A percentile compares a stretch with the other conserved stretches of the same genome.
Evolutionary conservation across 2,888 invertebrate species (phyloP).

Genomic region (Ypsolopha sequella): DNA sequence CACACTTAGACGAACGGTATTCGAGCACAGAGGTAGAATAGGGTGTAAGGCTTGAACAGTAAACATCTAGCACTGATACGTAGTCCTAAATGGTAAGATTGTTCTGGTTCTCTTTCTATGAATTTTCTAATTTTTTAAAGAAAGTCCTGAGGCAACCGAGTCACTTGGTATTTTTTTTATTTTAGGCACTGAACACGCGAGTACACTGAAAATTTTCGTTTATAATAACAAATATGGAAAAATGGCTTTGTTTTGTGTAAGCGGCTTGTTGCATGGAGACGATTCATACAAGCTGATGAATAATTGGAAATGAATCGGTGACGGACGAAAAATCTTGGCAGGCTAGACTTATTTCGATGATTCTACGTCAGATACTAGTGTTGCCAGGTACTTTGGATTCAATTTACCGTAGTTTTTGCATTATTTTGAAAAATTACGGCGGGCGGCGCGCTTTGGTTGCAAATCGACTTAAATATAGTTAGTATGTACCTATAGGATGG

Average conservation of each 20-base stretch:
- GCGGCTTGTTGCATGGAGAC: neutral
- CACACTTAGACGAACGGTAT: conserved; percentile 24
- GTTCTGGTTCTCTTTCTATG: neutral
- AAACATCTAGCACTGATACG: conserved; percentile 33
- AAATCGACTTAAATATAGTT: too few species aligned
- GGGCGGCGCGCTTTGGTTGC: too few species aligned
- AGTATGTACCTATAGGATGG: too few species aligned
- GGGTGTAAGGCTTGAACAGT: conserved; percentile 25
- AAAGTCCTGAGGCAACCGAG: neutral
- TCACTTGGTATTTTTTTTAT: neutral
- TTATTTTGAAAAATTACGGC: too few species aligned
- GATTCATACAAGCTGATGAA: neutral
- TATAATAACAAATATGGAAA: neutral
- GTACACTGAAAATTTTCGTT: neutral
- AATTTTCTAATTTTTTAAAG: neutral
- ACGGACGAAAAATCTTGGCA: neutral
- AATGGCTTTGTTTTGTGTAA: neutral
- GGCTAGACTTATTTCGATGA: too few species aligned
- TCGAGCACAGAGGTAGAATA: conserved; percentile 6
- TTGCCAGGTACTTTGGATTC: too few species aligned
- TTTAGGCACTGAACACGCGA: neutral
- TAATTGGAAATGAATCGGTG: neutral
- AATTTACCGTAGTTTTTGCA: too few species aligned
- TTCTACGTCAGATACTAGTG: too few species aligned
- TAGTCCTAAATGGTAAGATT: conserved; percentile 24